Percentiles rank a stretch among this genome's conserved stretches.
phyloP scores from a whole-genome alignment of 2,113 vertebrate genomes.

The Microcebus griseorufus region DNA sequence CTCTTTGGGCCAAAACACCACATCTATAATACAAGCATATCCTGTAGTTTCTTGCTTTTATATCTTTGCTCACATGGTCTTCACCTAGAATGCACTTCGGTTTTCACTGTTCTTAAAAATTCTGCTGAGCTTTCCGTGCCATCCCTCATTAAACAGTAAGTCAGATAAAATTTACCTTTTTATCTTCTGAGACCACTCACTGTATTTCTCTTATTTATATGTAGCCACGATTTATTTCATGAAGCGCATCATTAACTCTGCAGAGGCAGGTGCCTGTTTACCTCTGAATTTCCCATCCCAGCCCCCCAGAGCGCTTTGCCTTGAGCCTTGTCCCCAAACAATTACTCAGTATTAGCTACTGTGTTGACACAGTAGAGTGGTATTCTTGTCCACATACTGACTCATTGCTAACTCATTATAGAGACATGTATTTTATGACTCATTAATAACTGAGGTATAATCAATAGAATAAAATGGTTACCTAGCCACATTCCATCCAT shows the following conservation, averaged over 20 bases:
- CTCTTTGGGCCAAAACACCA: not conserved
- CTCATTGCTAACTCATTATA: not conserved
- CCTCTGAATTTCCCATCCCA: not conserved
- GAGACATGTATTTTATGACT: not conserved
- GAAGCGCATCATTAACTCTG: not conserved
- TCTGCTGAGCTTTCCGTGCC: not conserved
- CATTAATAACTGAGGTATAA: not conserved
- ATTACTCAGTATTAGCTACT: not conserved
- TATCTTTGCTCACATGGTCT: not conserved
- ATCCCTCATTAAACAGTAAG: not conserved
- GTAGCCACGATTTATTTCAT: not conserved
- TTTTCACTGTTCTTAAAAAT: not conserved
- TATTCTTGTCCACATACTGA: not conserved
- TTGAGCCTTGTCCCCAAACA: not conserved
- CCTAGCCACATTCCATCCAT: not conserved
- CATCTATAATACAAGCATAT: not conserved
- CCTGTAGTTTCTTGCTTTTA: not conserved
- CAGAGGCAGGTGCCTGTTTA: not conserved
- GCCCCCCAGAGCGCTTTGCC: not conserved
- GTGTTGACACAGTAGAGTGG: not conserved
- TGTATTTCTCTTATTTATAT: not conserved
- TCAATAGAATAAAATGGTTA: not conserved
- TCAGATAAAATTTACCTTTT: not conserved
- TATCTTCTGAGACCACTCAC: not conserved
- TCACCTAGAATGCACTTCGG: not conserved